Evolutionary conservation across 92 coral and sea anemone species (phyloP).

Genomic region (Muricea muricata): DNA sequence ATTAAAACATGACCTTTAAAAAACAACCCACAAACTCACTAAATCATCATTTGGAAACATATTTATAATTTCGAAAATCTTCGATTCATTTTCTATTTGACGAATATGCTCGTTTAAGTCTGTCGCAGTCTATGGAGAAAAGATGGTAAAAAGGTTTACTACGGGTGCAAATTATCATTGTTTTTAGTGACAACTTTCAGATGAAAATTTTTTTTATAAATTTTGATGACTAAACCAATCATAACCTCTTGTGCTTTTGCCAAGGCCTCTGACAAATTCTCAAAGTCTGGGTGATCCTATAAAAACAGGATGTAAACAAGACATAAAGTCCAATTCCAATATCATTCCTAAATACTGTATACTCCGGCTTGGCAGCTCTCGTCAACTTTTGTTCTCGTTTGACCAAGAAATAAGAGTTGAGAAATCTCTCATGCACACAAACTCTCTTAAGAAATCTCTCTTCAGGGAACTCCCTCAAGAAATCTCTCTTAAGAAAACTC

Average conservation of each 20-base stretch:
- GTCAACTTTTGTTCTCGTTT: too few relatives aligned
- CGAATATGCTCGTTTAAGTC: constrained; percentile 94
- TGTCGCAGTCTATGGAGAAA: constrained; percentile 80
- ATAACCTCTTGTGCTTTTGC: constrained; percentile 83
- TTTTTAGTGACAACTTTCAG: too few relatives aligned
- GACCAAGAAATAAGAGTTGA: too few relatives aligned
- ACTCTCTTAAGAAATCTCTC: too few relatives aligned
- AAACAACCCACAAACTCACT: constrained; percentile 57
- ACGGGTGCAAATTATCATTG: background rate
- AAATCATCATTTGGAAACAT: constrained; percentile 97
- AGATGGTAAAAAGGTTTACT: background rate
- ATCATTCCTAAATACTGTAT: too few relatives aligned
- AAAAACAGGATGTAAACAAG: background rate
- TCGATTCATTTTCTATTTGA: constrained; percentile 93
- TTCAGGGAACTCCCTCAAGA: too few relatives aligned
- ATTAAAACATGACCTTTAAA: too few relatives aligned
- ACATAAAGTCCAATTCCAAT: too few relatives aligned
- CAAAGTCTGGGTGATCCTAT: constrained; percentile 90
- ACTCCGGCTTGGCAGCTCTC: too few relatives aligned
- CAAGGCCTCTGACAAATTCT: constrained; percentile 76
- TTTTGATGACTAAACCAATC: background rate
- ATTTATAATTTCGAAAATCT: constrained; percentile 91
- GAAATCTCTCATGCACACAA: too few relatives aligned
- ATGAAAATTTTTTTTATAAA: too few relatives aligned
- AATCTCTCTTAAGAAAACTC: too few relatives aligned